These are phyloP conservation scores for Listrodromus nycthemerus DNA, from an alignment of 2,888 invertebrate species.

Conservation along the genomic window DNA sequence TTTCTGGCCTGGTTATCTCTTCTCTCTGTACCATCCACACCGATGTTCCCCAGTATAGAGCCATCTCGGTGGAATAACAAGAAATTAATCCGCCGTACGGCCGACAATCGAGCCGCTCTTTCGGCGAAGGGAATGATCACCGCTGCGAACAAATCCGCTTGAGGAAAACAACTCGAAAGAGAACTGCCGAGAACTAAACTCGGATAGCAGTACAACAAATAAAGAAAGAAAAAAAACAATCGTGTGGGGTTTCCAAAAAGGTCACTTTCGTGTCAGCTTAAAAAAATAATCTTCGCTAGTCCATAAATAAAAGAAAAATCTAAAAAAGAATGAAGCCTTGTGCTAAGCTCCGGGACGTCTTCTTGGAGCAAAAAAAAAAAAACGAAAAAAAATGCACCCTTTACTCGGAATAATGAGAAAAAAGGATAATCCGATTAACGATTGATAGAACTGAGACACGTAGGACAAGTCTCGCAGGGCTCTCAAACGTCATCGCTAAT, in stretches of 20 bases:
- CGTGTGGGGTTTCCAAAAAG: neutral
- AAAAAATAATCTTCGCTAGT: neutral
- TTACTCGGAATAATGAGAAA: slow-evolving; percentile 35
- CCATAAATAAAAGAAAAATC: neutral
- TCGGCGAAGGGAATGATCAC: slow-evolving; percentile 34
- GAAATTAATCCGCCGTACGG: slow-evolving; percentile 63
- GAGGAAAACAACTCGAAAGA: slow-evolving; percentile 32
- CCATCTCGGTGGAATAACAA: slow-evolving; percentile 61
- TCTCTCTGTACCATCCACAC: slow-evolving; percentile 33
- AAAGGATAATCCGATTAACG: slow-evolving; percentile 47
- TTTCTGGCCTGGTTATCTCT: slow-evolving; percentile 37
- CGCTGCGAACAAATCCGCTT: slow-evolving; percentile 41
- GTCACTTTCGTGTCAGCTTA: neutral
- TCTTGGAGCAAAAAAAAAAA: neutral
- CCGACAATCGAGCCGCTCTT: slow-evolving; percentile 25
- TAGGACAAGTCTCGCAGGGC: slow-evolving; percentile 30
- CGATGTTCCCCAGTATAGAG: slow-evolving; percentile 44
- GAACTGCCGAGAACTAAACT: slow-evolving; percentile 8
- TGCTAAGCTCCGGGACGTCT: neutral
- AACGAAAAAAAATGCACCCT: slow-evolving; percentile 21
- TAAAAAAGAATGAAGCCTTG: slow-evolving; percentile 3
- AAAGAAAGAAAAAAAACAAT: neutral
- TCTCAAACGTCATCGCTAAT: slow-evolving; percentile 51
- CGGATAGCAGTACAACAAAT: neutral
- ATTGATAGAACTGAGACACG: slow-evolving; percentile 49